Evolutionary conservation across 2,113 vertebrate genomes (phyloP).

Genomic region (Anguilla japonica): DNA sequence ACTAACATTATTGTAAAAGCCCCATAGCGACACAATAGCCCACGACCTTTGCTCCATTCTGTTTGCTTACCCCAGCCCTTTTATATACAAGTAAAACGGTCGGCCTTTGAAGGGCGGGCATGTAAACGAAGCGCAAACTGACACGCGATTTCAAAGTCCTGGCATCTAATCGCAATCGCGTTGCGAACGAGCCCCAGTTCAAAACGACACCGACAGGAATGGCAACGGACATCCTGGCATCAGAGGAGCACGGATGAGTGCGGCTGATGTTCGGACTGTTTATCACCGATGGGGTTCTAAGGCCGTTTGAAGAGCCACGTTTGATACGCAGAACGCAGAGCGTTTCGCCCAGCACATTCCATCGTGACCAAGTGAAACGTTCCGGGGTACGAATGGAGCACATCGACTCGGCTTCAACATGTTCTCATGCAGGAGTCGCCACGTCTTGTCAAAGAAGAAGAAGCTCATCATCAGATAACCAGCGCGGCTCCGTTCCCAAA

Average conservation of each 20-base stretch:
- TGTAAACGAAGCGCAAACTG: background rate
- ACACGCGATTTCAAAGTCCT: background rate
- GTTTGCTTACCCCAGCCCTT: background rate
- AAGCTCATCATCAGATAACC: conserved; percentile 10
- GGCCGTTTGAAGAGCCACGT: background rate
- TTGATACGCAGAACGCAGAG: background rate
- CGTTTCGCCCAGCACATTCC: background rate
- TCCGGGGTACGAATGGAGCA: background rate
- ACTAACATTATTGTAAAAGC: background rate
- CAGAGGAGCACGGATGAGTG: background rate
- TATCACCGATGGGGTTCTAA: background rate
- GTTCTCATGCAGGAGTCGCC: background rate
- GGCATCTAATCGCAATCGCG: background rate
- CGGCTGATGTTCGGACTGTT: background rate
- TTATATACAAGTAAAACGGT: background rate
- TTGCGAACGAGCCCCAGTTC: background rate
- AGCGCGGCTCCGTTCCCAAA: background rate
- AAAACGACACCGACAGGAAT: background rate
- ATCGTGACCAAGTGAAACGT: background rate
- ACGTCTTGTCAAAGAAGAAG: background rate
- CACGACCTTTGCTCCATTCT: background rate
- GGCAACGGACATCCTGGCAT: background rate
- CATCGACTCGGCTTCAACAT: background rate
- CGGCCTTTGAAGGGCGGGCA: background rate
- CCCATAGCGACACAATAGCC: background rate